phyloP scores from a whole-genome alignment of 2,888 invertebrate genomes.

The Cinara cedri region DNA sequence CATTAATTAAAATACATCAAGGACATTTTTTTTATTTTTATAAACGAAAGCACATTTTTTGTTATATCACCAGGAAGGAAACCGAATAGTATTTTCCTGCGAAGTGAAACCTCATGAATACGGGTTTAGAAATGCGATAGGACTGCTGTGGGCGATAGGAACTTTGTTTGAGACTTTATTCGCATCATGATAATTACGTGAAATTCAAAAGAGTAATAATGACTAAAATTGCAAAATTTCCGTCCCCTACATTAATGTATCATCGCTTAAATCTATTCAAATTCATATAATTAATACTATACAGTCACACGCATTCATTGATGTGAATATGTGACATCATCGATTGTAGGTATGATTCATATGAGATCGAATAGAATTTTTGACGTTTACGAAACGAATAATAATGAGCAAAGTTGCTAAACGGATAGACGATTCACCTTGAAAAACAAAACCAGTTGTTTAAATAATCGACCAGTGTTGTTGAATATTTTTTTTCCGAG shows the following conservation, averaged over 20 bases:
- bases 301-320: not conserved
- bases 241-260: not conserved
- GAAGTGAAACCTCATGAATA: conserved; percentile 1
- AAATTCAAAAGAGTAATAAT: not conserved
- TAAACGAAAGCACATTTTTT: not conserved
- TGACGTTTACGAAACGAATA: conserved; percentile 24
- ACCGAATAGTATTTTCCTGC: not conserved
- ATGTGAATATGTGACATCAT: not conserved
- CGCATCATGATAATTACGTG: not conserved
- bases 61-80: not conserved
- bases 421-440: conserved; percentile 34
- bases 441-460: conserved; percentile 44
- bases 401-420: conserved; percentile 7
- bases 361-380: not conserved
- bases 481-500: not conserved
- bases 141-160: not conserved
- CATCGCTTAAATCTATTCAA: conserved; percentile 17
- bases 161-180: not conserved
- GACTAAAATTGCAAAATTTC: not conserved
- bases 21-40: not conserved
- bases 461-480: not conserved
- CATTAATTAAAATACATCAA: conserved; percentile 5
- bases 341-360: conserved; percentile 11
- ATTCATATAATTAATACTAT: not conserved
- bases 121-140: not conserved